Conservation (phyloP, 2,888 invertebrate species). For the Dione vanillae region DNA sequence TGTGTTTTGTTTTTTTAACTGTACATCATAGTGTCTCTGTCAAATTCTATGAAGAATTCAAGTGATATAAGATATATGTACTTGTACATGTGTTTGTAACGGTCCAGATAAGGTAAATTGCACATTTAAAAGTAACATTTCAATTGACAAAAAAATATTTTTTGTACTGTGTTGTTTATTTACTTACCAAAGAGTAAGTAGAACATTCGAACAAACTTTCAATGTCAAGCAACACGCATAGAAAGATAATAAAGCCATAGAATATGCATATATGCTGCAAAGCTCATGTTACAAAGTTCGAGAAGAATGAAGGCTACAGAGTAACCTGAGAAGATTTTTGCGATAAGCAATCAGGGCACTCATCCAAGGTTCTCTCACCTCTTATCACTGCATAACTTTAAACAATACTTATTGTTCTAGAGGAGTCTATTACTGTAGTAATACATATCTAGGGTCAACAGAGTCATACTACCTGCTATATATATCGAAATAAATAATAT, state of each 20-base stretch:
- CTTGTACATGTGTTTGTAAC: too few species aligned
- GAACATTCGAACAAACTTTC: neutral
- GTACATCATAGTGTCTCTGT: too few species aligned
- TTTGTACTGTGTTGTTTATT: neutral
- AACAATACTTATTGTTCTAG: conserved; percentile 44
- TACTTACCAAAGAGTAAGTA: neutral
- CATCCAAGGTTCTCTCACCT: conserved; percentile 37
- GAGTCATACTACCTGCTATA: too few species aligned
- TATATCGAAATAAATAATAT: too few species aligned
- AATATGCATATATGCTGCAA: neutral
- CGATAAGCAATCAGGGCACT: conserved; percentile 35
- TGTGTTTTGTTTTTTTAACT: too few species aligned
- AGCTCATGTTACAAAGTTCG: conserved; percentile 6
- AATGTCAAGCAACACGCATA: neutral
- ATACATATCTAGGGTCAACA: conserved; percentile 17
- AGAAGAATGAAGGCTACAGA: conserved; percentile 24
- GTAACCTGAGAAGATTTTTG: conserved; percentile 28
- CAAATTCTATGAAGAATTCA: too few species aligned
- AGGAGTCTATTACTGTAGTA: conserved; percentile 23
- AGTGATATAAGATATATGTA: too few species aligned
- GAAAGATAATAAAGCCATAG: neutral
- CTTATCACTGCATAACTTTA: conserved; percentile 32
- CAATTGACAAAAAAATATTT: too few species aligned
- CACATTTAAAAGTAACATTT: too few species aligned
- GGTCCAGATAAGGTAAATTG: too few species aligned